phyloP scores from a whole-genome alignment of 1,140 invertebrate genomes.

The Bombus affinis region DNA sequence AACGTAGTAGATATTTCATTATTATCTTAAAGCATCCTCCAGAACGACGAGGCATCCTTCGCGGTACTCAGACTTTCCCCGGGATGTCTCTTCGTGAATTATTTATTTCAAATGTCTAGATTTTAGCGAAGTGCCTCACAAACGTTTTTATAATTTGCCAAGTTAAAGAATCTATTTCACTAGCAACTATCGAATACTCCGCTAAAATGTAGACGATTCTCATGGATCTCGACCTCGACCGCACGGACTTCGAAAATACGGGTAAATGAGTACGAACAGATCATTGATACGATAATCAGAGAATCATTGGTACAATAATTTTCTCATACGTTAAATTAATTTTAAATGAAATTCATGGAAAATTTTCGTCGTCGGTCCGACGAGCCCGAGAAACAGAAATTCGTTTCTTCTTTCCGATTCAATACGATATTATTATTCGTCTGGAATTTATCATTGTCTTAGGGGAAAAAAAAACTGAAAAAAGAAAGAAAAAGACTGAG shows the following conservation, averaged over 20 bases:
- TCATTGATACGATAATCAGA: background rate
- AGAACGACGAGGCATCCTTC: constrained; percentile 7
- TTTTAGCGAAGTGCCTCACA: constrained; percentile 7
- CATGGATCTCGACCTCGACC: constrained; percentile 52
- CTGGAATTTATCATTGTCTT: constrained; percentile 10
- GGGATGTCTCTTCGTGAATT: constrained; percentile 7
- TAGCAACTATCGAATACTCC: background rate
- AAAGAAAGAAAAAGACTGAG: constrained; percentile 46
- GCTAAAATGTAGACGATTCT: background rate
- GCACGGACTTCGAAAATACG: constrained; percentile 45
- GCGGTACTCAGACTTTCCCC: too few species aligned
- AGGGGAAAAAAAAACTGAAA: background rate
- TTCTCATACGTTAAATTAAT: too few species aligned
- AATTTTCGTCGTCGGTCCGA: constrained; percentile 36
- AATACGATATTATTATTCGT: background rate
- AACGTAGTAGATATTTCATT: constrained; percentile 28
- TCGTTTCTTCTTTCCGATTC: background rate
- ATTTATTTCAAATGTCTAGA: background rate
- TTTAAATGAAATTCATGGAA: too few species aligned
- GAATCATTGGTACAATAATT: too few species aligned
- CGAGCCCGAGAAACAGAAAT: constrained; percentile 10
- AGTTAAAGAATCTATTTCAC: background rate
- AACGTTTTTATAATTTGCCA: background rate
- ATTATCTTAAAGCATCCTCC: constrained; percentile 7
- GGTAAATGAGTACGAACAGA: background rate